Evolutionary conservation across 2,797 vertebrate species (phyloP).

Genomic region (Rhinophrynus dorsalis): DNA sequence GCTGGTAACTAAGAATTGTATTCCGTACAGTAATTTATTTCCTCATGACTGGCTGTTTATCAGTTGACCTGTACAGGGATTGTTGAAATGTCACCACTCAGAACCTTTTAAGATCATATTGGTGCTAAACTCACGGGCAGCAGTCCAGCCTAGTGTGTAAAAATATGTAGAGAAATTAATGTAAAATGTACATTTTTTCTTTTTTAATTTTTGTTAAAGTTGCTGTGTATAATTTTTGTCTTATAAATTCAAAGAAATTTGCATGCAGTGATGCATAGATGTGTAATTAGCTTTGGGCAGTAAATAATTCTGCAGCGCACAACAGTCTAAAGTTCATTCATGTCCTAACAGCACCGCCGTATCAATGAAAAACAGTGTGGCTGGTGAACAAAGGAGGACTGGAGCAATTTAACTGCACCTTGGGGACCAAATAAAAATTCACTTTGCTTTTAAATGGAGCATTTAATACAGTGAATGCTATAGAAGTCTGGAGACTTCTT

Average conservation of each 20-base stretch:
- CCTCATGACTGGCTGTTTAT: not conserved
- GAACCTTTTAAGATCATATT: slow-evolving; percentile 50
- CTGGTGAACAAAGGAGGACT: too few species aligned
- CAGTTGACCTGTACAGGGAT: slow-evolving; percentile 4
- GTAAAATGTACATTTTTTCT: slow-evolving; percentile 12
- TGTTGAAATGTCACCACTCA: not conserved
- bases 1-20: too few species aligned
- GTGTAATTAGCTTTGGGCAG: not conserved
- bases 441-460: too few species aligned
- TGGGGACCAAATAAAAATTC: too few species aligned
- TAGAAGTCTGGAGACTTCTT: too few species aligned
- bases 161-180: slow-evolving; percentile 52
- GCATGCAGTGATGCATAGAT: not conserved
- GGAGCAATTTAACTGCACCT: too few species aligned
- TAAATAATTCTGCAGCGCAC: too few species aligned
- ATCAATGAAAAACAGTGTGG: too few species aligned
- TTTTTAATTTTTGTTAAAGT: not conserved
- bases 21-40: slow-evolving; percentile 40
- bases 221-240: not conserved
- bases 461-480: too few species aligned
- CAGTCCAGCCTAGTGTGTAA: slow-evolving; percentile 66
- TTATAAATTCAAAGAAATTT: not conserved
- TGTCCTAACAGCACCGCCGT: too few species aligned
- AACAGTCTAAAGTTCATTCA: too few species aligned
- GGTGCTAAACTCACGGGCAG: slow-evolving; percentile 64